phyloP scores from a whole-genome alignment of 2,888 invertebrate genomes.

The Diploptera punctata region DNA sequence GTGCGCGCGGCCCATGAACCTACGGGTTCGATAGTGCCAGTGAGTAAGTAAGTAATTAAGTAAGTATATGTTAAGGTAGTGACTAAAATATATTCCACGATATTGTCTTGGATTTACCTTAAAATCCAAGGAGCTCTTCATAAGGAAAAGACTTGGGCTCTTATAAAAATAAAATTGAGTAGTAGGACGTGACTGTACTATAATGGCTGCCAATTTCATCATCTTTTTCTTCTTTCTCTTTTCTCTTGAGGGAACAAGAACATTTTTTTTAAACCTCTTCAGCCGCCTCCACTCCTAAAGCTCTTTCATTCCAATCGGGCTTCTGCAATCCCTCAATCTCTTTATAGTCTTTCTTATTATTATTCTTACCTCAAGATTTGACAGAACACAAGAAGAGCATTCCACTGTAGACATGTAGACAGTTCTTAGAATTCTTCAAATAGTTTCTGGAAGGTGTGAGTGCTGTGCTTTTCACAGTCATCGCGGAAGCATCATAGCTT shows the following conservation, averaged over 20 bases:
- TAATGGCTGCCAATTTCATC: slow-evolving; percentile 11
- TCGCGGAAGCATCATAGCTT: too few species aligned
- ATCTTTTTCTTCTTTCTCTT: slow-evolving; percentile 2
- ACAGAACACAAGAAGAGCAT: too few species aligned
- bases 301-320: not conserved
- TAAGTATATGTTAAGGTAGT: too few species aligned
- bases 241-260: not conserved
- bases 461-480: too few species aligned
- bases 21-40: too few species aligned
- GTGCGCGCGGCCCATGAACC: too few species aligned
- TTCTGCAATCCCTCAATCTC: not conserved
- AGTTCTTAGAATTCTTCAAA: too few species aligned
- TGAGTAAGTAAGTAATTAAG: too few species aligned
- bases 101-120: too few species aligned
- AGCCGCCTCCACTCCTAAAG: not conserved
- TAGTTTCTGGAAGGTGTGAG: too few species aligned
- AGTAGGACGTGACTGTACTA: slow-evolving; percentile 6
- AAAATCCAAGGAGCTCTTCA: not conserved
- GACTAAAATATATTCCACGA: too few species aligned
- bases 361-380: not conserved
- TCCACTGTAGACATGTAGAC: too few species aligned
- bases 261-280: not conserved
- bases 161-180: slow-evolving; percentile 2
- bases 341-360: not conserved
- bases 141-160: not conserved